Evolutionary conservation across 2,797 vertebrate genomes (phyloP).

Genomic region (Thalassophryne amazonica): DNA sequence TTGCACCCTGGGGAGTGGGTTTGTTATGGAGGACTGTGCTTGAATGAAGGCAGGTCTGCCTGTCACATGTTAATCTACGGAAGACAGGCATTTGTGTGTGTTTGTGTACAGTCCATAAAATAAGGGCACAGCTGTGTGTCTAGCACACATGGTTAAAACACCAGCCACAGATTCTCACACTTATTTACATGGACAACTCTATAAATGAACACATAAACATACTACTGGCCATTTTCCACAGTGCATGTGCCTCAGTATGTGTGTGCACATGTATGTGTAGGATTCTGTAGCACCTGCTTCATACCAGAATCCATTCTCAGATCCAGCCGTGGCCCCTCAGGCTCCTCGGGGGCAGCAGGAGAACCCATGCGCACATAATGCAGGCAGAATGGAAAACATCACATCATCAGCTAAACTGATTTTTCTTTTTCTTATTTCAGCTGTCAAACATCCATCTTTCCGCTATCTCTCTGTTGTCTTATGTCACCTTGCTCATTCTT

Average conservation of each 20-base stretch:
- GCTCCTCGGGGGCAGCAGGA: constrained; percentile 65
- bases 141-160: not conserved
- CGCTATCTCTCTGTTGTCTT: constrained; percentile 56
- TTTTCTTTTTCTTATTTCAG: constrained; percentile 51
- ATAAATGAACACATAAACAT: not conserved
- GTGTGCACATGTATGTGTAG: constrained; percentile 1
- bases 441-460: constrained; percentile 45
- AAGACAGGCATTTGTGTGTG: constrained; percentile 16
- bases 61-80: constrained; percentile 53
- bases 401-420: constrained; percentile 55
- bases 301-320: constrained; percentile 49
- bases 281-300: constrained; percentile 52
- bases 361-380: constrained; percentile 20
- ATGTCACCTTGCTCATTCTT: constrained; percentile 56
- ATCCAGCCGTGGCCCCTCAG: constrained; percentile 36
- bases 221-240: not conserved
- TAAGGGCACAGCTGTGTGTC: not conserved
- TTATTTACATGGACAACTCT: not conserved
- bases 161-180: not conserved
- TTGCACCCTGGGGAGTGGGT: constrained; percentile 30
- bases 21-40: constrained; percentile 33
- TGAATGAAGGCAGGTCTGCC: constrained; percentile 43
- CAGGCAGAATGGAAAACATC: constrained; percentile 59
- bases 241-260: constrained; percentile 5
- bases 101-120: constrained; percentile 6